These are phyloP conservation scores for Sturnira hondurensis DNA, from an alignment of 2,113 vertebrate genomes.

Conservation along the genomic window DNA sequence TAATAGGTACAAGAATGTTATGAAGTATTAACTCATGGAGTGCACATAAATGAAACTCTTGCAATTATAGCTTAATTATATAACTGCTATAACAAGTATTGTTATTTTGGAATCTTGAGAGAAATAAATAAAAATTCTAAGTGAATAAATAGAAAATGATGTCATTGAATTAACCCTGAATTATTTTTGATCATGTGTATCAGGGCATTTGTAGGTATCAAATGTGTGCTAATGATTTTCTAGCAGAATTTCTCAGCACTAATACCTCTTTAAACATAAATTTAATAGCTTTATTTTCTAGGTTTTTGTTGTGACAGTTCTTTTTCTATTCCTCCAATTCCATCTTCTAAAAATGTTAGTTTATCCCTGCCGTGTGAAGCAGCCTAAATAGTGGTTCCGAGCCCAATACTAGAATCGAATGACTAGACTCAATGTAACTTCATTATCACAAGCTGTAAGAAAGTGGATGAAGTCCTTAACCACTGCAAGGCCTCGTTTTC, in stretches of 20 bases:
- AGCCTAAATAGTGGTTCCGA: not conserved
- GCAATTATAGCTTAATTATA: not conserved
- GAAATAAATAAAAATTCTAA: not conserved
- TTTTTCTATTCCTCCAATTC: not conserved
- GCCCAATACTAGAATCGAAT: not conserved
- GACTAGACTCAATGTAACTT: not conserved
- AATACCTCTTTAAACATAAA: not conserved
- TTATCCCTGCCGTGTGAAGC: not conserved
- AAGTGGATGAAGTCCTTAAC: not conserved
- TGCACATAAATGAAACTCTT: not conserved
- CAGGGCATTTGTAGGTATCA: not conserved
- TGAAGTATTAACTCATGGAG: not conserved
- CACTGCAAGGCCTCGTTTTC: not conserved
- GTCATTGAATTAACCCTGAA: not conserved
- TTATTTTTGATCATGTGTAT: not conserved
- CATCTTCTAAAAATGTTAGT: not conserved
- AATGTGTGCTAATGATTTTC: not conserved
- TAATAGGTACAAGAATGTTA: not conserved
- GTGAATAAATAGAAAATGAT: not conserved
- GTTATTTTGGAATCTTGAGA: not conserved
- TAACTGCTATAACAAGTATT: not conserved
- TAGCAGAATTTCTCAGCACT: not conserved
- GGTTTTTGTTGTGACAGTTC: not conserved
- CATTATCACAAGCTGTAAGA: not conserved
- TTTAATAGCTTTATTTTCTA: not conserved